Evolutionary conservation across 1,140 invertebrate species (phyloP), one percentile per base, ranked within the genome.

Genomic region (Temnothorax curvispinosus): DNA sequence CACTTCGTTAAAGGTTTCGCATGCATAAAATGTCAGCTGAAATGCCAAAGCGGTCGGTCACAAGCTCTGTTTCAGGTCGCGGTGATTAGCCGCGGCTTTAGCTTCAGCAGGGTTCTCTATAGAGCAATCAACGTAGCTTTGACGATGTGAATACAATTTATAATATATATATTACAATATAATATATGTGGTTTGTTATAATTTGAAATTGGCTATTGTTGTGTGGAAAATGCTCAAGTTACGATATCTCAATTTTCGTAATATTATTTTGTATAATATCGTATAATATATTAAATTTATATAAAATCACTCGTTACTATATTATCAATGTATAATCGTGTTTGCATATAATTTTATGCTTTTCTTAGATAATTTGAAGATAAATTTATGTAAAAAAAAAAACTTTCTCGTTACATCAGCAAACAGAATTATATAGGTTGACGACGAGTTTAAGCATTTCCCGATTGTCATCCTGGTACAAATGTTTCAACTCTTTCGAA

Each of bases 21-120:
- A 18, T n/a, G n/a, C 21, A 35, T 58, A 44, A 84, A 89, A 89
- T 87, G 78, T 84, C 85, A 84, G 41, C 0, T 27, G n/a, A 88
- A 89, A 89, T 89, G 85, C 64, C 72, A 87, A 32, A 50, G n/a
- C 3, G 44, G 8, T 27, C 15, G 21, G 3, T 47, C 13, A 69
- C 64, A 32, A 65, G 74, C 38, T 13, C 1, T 15, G 27, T 41
- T 56, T 69, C 60, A 87, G 71, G 78, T 71, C 72, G 35, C 4
- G 9, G 18, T n/a, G n/a, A 58, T 87, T 64, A 44, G n/a, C 1
- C 69, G 6, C 21, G n/a, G 58, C 47, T 64, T 87, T 87, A 60
- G 69, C n/a, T 47, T 44, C n/a, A 56, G 0, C 3, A 13, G 0
- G 13, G 1, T 35, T 80, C 18, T 52, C 3, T 67, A 69, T 56